These are phyloP conservation scores for Aleiodes alternator DNA, from an alignment of 2,888 invertebrate species.

Conservation along the genomic window DNA sequence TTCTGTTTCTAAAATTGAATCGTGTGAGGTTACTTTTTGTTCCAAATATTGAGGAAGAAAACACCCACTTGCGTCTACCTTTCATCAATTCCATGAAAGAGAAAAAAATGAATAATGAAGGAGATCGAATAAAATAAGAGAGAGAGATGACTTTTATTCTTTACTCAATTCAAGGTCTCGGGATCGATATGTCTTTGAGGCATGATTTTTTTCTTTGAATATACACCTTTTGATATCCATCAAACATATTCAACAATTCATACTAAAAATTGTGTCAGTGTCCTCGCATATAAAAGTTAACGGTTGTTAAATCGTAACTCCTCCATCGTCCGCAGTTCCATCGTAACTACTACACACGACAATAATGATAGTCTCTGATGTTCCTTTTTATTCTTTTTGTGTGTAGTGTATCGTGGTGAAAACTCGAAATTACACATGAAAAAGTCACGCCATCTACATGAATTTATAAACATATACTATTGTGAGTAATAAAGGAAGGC, in stretches of 20 bases:
- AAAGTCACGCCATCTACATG: slow-evolving; percentile 16
- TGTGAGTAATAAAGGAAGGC: background rate
- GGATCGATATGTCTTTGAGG: slow-evolving; percentile 1
- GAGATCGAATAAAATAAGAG: slow-evolving; percentile 1
- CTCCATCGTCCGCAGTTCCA: background rate
- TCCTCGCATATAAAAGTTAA: slow-evolving; percentile 46
- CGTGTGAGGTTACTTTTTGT: slow-evolving; percentile 29
- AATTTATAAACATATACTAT: slow-evolving; percentile 35
- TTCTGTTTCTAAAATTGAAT: slow-evolving; percentile 42
- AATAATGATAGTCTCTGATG: slow-evolving; percentile 3
- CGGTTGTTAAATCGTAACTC: slow-evolving; percentile 48
- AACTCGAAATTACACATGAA: slow-evolving; percentile 20
- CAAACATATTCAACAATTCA: no score
- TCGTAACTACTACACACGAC: slow-evolving; percentile 30
- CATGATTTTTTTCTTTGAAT: no score
- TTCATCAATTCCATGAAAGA: slow-evolving; percentile 35
- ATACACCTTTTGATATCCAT: no score
- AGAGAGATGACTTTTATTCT: background rate
- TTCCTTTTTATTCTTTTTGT: background rate
- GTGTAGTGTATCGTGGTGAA: background rate
- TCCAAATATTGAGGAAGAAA: background rate
- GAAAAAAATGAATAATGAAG: slow-evolving; percentile 39
- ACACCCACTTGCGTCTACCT: slow-evolving; percentile 11
- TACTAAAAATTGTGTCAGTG: slow-evolving; percentile 44
- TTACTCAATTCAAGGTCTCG: background rate